Conservation (phyloP, 2,888 invertebrate species). For the Drosophila tripunctata region DNA sequence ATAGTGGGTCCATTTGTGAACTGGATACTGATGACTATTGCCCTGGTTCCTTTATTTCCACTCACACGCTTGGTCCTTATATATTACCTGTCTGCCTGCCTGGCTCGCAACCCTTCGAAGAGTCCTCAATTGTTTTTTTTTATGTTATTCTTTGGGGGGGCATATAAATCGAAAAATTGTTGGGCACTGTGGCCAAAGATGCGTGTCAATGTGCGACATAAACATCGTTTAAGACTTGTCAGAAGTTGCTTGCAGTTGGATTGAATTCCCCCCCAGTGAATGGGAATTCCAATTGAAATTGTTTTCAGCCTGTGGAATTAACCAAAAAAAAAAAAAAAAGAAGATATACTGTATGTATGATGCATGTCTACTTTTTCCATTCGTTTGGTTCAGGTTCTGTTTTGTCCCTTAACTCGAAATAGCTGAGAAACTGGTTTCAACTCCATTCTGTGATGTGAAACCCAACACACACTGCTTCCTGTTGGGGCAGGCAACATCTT, state of each 20-base stretch:
- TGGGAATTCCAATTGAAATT: background rate
- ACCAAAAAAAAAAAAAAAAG: background rate
- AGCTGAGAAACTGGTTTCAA: conserved; percentile 32
- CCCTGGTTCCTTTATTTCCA: background rate
- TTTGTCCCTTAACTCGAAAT: conserved; percentile 19
- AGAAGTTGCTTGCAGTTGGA: background rate
- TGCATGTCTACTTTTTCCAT: background rate
- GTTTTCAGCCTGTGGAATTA: background rate
- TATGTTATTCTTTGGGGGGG: conserved; percentile 30
- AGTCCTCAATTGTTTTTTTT: background rate
- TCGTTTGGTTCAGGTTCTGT: background rate
- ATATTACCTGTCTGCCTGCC: conserved; percentile 7
- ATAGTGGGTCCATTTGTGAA: conserved; percentile 15
- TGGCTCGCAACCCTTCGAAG: background rate
- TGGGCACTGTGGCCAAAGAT: conserved; percentile 18
- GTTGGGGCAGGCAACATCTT: conserved; percentile 36
- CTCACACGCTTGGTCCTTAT: background rate
- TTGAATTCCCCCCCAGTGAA: background rate
- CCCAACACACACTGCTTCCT: conserved; percentile 31
- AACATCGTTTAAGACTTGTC: conserved; percentile 41
- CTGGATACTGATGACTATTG: conserved; percentile 21
- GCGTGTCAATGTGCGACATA: conserved; percentile 48
- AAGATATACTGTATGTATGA: too few species aligned
- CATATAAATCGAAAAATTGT: conserved; percentile 71
- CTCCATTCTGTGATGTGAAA: conserved; percentile 15